A percentile compares a stretch with the other conserved stretches of the same genome.
Conservation (phyloP, 2,888 invertebrate genomes). For the Pheosia tremula region DNA sequence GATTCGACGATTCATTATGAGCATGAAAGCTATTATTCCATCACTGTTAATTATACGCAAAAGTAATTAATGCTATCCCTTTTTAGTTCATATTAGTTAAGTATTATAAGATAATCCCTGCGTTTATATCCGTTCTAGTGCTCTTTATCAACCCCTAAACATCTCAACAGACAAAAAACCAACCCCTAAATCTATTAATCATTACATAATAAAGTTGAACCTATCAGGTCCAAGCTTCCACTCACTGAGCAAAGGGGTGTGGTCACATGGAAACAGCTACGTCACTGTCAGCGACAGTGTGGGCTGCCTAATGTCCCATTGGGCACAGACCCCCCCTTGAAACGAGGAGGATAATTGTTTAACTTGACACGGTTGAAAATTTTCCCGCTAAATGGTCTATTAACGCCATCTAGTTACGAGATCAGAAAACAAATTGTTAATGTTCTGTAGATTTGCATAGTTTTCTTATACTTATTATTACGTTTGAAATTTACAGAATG, state of each 20-base stretch:
- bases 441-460: too few relatives aligned
- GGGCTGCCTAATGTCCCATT: not conserved
- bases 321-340: slow-evolving; percentile 1
- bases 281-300: not conserved
- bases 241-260: slow-evolving; percentile 2
- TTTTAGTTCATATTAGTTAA: too few relatives aligned
- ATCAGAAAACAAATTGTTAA: too few relatives aligned
- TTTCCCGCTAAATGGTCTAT: not conserved
- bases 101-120: too few relatives aligned
- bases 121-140: not conserved
- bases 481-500: too few relatives aligned
- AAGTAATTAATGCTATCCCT: too few relatives aligned
- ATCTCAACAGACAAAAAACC: slow-evolving; percentile 3
- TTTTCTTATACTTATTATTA: too few relatives aligned
- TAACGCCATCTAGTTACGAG: too few relatives aligned
- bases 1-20: too few relatives aligned
- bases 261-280: slow-evolving; percentile 1
- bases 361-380: not conserved
- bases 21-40: too few relatives aligned
- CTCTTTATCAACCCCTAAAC: not conserved
- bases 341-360: not conserved
- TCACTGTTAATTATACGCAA: too few relatives aligned
- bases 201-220: not conserved
- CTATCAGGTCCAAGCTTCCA: not conserved
- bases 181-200: slow-evolving; percentile 4